Base-by-base conservation (phyloP, 1,140 invertebrate genomes). In the Aricia agestis region DNA sequence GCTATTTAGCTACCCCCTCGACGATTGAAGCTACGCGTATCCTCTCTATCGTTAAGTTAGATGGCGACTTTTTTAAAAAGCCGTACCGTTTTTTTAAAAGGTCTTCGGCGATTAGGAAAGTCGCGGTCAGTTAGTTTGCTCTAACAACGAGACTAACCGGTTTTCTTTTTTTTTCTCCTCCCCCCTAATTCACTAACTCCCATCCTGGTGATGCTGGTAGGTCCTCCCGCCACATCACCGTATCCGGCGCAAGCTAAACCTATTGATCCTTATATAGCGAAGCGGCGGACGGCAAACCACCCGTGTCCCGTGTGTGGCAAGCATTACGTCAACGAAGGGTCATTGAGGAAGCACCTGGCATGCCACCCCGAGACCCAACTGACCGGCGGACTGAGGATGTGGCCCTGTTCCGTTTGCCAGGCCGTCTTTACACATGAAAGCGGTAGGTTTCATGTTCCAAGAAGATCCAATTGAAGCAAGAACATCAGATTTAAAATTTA, bases 271-370 rank as follows among this genome's bases (percentile, higher is more conserved):
- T 97, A 96, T 93, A 93, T 97, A 95, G 97, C 96, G 83, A 98
- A 98, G 93, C 94, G 97, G 91, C 93, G 97, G 90, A 98, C 97
- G 63, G 97, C 97, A 72, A 98, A 98, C 89, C 97, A 98, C 91
- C 97, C 97, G 58, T 98, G 97, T 90, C 97, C 97, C 17, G 96
- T 98, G 10, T 98, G 97, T 90, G 97, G 97, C 71, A 98, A 98
- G 90, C 97, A 98, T 90, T 98, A 98, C 92, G 97, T 98, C 76
- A 98, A 98, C 92, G 97, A 98, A 92, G 97, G 97, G 75, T 97
- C 96, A 74, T 92, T 98, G 73, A 94, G 97, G 79, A 98, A 98
- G 90, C 97, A 98, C 91, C 93, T 98, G 78, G 96, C 97, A 70
- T 97, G 96, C 83, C 97, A 98, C 92, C 97, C 97, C 17, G 97